phyloP scores from a whole-genome alignment of 2,113 vertebrate genomes.

The Thermophis baileyi region DNA sequence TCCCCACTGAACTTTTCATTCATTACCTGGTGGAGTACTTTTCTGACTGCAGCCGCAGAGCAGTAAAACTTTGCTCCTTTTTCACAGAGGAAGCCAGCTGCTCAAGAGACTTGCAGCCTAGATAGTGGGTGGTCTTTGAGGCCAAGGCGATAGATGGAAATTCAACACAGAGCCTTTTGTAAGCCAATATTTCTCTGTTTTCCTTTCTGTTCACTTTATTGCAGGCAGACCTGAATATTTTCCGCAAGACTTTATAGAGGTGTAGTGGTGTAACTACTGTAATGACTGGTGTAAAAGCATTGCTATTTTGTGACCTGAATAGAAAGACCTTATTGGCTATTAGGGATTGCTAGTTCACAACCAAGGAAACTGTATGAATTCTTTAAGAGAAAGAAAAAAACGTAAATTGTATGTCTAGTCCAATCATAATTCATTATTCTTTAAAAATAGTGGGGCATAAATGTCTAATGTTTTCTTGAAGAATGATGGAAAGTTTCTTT shows the following conservation, averaged over 20 bases:
- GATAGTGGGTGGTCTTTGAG: constrained; percentile 24
- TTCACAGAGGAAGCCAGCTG: neutral
- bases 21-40: constrained; percentile 13
- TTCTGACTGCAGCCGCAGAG: constrained; percentile 6
- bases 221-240: neutral
- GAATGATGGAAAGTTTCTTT: neutral
- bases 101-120: neutral
- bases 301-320: neutral
- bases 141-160: constrained; percentile 2
- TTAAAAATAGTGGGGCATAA: neutral
- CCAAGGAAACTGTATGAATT: neutral
- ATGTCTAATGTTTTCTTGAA: neutral
- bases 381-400: neutral
- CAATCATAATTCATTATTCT: neutral
- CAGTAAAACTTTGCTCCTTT: neutral
- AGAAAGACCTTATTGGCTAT: neutral
- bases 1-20: constrained; percentile 25
- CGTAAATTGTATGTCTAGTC: neutral
- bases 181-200: neutral
- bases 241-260: constrained; percentile 4
- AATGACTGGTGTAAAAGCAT: neutral
- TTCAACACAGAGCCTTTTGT: neutral
- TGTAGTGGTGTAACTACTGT: neutral
- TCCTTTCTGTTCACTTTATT: neutral
- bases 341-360: neutral